Conservation (phyloP, 2,888 invertebrate species). For the Epirrita christyi region DNA sequence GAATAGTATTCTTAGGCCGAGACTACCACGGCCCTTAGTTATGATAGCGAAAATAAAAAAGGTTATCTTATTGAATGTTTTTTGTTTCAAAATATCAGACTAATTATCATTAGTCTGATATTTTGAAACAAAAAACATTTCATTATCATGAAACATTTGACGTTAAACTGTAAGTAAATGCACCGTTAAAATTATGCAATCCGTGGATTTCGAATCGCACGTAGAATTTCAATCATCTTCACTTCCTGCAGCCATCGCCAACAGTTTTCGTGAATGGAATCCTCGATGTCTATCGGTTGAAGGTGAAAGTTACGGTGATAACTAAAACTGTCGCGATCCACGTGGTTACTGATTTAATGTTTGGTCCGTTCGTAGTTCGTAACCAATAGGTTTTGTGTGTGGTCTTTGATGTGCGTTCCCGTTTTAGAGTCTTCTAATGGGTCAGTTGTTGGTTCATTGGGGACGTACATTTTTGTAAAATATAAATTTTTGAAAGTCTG, state of each 20-base stretch:
- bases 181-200: constrained; percentile 47
- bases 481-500: no score
- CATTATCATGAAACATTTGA: background rate
- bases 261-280: constrained; percentile 60
- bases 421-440: background rate
- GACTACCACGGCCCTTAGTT: no score
- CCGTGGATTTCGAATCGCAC: constrained; percentile 51
- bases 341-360: constrained; percentile 42
- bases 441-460: background rate
- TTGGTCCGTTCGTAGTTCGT: constrained; percentile 28
- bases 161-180: constrained; percentile 5
- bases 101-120: background rate
- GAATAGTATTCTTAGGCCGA: no score
- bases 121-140: no score
- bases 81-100: constrained; percentile 7
- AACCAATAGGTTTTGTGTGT: constrained; percentile 48
- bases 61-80: no score
- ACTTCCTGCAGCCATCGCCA: constrained; percentile 57
- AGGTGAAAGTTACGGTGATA: constrained; percentile 67
- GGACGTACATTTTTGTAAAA: background rate
- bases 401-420: constrained; percentile 33
- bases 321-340: constrained; percentile 37
- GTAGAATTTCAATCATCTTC: constrained; percentile 53
- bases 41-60: no score
- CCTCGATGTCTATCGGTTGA: constrained; percentile 44